Evolutionary conservation across 2,888 invertebrate genomes (phyloP).

Genomic region (Rhagonycha lutea): DNA sequence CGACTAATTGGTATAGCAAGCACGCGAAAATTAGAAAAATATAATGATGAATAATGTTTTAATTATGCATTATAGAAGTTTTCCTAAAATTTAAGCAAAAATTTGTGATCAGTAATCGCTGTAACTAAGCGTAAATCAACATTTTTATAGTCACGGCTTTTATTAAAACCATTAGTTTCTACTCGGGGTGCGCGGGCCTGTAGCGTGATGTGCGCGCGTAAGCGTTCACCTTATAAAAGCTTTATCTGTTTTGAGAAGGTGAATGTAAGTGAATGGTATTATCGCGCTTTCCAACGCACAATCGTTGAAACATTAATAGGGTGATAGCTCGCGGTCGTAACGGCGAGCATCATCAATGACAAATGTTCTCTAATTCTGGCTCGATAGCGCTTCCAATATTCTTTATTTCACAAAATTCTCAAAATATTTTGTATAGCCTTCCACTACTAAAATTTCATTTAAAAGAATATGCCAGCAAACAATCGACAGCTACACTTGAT

Average conservation of each 20-base stretch:
- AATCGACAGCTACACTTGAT: slow-evolving; percentile 51
- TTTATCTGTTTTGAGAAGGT: slow-evolving; percentile 42
- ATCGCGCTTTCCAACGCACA: slow-evolving; percentile 38
- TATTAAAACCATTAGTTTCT: slow-evolving; percentile 57
- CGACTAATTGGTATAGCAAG: slow-evolving; percentile 25
- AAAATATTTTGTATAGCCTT: slow-evolving; percentile 16
- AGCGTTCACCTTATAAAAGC: slow-evolving; percentile 46
- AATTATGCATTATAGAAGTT: slow-evolving; percentile 52
- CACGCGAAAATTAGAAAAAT: slow-evolving; percentile 34
- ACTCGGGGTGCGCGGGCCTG: slow-evolving; percentile 43
- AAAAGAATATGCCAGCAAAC: slow-evolving; percentile 36
- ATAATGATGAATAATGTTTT: slow-evolving; percentile 54
- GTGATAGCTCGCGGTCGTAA: slow-evolving; percentile 30
- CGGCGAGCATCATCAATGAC: slow-evolving; percentile 39
- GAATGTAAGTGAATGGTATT: slow-evolving; percentile 37
- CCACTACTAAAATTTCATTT: slow-evolving; percentile 14
- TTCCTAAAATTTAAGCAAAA: slow-evolving; percentile 50
- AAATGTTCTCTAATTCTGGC: slow-evolving; percentile 45
- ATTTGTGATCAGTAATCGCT: slow-evolving; percentile 55
- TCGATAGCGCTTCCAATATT: slow-evolving; percentile 35
- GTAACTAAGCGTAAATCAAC: slow-evolving; percentile 56
- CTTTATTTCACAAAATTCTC: slow-evolving; percentile 43
- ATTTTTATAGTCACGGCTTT: slow-evolving; percentile 57
- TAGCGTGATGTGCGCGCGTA: slow-evolving; percentile 46
- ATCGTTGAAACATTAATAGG: slow-evolving; percentile 41